Evolutionary conservation across 2,113 vertebrate species (phyloP).

Genomic region (Cottus gobio): DNA sequence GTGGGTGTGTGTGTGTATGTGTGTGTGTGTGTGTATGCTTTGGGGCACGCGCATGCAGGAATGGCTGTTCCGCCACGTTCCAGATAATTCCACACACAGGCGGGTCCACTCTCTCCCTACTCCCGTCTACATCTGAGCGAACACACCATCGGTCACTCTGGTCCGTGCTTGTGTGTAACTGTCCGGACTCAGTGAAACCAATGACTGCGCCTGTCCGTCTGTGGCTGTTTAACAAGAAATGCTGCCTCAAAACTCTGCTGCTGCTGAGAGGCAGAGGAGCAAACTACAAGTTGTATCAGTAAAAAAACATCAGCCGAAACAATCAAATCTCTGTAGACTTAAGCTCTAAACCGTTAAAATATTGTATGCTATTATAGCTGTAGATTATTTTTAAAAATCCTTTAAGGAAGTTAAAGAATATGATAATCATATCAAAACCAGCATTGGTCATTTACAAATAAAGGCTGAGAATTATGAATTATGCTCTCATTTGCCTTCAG

Average conservation of each 20-base stretch:
- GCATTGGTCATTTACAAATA: conserved; percentile 44
- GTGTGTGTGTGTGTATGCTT: conserved; percentile 1
- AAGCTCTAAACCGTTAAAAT: background rate
- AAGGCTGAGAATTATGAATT: conserved; percentile 48
- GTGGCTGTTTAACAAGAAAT: conserved; percentile 44
- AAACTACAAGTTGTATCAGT: conserved; percentile 44
- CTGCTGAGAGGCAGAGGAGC: conserved; percentile 32
- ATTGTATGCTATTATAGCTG: background rate
- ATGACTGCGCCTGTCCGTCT: conserved; percentile 45
- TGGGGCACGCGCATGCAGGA: conserved; percentile 39
- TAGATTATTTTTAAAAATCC: conserved; percentile 30
- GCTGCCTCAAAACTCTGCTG: conserved; percentile 32
- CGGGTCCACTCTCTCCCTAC: conserved; percentile 40
- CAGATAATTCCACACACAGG: conserved; percentile 68
- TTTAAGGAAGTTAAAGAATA: conserved; percentile 43
- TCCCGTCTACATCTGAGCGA: conserved; percentile 17
- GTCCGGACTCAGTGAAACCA: conserved; percentile 39
- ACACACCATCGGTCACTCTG: conserved; percentile 46
- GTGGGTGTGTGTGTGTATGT: conserved; percentile 37
- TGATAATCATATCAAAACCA: conserved; percentile 65
- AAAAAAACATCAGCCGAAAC: conserved; percentile 34
- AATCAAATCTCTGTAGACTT: conserved; percentile 32
- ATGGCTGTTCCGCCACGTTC: conserved; percentile 59
- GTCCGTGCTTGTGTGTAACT: conserved; percentile 40
- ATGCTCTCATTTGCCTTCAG: conserved; percentile 42